A percentile compares a stretch with the other conserved stretches of the same genome.
Evolutionary conservation across 2,113 vertebrate genomes (phyloP).

Genomic region (human (Homo sapiens)): GRCh38 chr12:111158001-111158500

Average conservation of each 20-base stretch:
- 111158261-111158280: background rate
- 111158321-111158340: too few species aligned
- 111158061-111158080: background rate
- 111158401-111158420: too few species aligned
- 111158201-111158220: background rate
- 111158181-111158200: background rate
- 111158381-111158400: too few species aligned
- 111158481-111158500: too few species aligned
- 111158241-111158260: background rate
- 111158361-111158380: too few species aligned
- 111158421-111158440: too few species aligned
- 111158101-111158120: fast-evolving
- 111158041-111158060: background rate
- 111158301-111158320: background rate
- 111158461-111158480: too few species aligned
- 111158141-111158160: background rate
- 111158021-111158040: background rate
- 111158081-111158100: background rate
- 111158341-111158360: too few species aligned
- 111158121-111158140: background rate
- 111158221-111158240: fast-evolving
- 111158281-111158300: background rate
- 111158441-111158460: too few species aligned
- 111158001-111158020: background rate
- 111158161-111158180: background rate